Evolutionary conservation across 2,113 vertebrate species (phyloP), one percentile per base, ranked within the genome.

Genomic region (Acanthochromis polyacanthus): DNA sequence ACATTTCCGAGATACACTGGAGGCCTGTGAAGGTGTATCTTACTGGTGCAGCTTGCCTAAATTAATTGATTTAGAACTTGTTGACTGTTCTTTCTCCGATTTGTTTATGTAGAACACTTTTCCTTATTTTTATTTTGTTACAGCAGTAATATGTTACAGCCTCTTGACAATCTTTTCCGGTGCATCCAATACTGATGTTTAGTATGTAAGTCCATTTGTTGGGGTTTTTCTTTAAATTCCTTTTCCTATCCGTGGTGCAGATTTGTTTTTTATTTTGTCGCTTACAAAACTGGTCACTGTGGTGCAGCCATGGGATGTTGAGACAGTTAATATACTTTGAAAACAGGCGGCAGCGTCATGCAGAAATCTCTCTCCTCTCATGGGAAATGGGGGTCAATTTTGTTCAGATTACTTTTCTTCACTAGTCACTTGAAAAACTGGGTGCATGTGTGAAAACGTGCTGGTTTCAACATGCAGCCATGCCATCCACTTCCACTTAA

Each of bases 1-100:
- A 45, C 38, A 58, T 82, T 80, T 38, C 66, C 62, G 25, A 66
- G 79, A 65, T 51, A 61, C 45, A 61, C 56, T 53, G 17, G 4
- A 63, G 68, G 4, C 12, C 25, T 56, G 65, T 0, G 8, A 28
- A 52, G 16, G 22, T 53, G 60, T 16, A 56, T 69, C 72, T 78
- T 17, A 48, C 23, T 30, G 20, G 20, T 55, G 62, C 52, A 60
- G 25, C 23, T 61, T 3, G 6, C 43, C 40, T 61, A 10, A 82
- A 75, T 75, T 3, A 16, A 53, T 74, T 60, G 0, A 38, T 73
- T 65, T 23, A 22, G 71, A 84, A 51, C 30, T 32, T 70, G 25
- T 78, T 58, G 45, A 63, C 53, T 77, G 66, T 64, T 51, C 4
- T 16, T 53, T 22, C 32, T 78, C 19, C 10, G 0, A 9, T 52